Base-by-base conservation (phyloP, 2,888 invertebrate genomes). In the Noctua comes region DNA sequence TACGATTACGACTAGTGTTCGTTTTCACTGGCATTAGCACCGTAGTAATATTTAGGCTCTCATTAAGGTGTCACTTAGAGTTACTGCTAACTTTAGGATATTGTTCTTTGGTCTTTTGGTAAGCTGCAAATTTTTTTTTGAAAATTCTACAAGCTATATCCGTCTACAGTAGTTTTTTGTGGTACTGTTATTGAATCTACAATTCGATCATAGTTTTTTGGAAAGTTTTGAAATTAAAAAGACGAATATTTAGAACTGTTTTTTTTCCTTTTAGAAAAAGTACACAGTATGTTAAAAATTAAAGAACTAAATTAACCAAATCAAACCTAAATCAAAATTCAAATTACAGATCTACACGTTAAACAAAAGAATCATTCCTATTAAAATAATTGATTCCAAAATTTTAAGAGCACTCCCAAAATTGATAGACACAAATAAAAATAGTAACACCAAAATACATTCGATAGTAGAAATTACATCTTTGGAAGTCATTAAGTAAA, bases 401-500 rank as follows among this genome's bases (percentile, higher is more conserved):
- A 70, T 48, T 40, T 73, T 71, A 27, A 66, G 27, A 68, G 64
- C 74, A 51, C 73, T 68, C 40, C 57, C n/a, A 62, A 80, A 85
- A 78, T 77, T 72, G 36, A 77, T 85, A 73, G 78, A 78, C 74
- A 82, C 74, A 79, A 82, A 82, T 77, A 80, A 87, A 87, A 88
- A 64, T 70, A 76, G 78, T 81, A 71, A 84, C 72, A 65, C 64
- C 68, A 62, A 73, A 77, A 78, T 36, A 65, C 40, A 76, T 43
- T 80, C 64, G 46, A 82, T 78, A 73, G 78, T 71, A 83, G 84
- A 90, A 88, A 91, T 91, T 88, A 92, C 64, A 59, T 69, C 90
- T 87, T 89, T 89, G 84, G 83, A 85, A 87, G 90, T 91, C 91
- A 92, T 94, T 92, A 94, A 91, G 90, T 90, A 90, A 91, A 92